phyloP scores from a whole-genome alignment of 2,888 invertebrate species.

The Plagiodera versicolora region DNA sequence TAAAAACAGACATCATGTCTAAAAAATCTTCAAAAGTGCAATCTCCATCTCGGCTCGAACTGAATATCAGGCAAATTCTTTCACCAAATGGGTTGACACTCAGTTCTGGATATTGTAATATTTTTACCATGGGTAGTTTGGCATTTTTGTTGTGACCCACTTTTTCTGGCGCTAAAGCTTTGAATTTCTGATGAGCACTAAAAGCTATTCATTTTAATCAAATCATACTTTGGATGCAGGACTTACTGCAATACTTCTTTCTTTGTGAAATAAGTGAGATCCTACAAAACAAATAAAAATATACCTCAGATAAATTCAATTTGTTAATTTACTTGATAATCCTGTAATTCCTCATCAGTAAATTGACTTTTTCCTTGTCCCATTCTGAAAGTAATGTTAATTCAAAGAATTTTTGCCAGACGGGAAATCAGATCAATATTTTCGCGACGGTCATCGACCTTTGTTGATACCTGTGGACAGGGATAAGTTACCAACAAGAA shows the following conservation, averaged over 20 bases:
- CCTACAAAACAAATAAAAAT: conserved; percentile 59
- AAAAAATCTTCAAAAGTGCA: conserved; percentile 95
- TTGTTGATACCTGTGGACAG: too few relatives aligned
- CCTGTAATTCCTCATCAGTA: conserved; percentile 84
- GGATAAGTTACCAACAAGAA: too few relatives aligned
- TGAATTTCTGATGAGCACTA: conserved; percentile 89
- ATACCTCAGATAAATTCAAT: neutral
- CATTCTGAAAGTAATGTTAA: conserved; percentile 62
- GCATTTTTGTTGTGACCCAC: conserved; percentile 87
- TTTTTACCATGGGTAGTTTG: conserved; percentile 80
- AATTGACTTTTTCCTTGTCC: conserved; percentile 84
- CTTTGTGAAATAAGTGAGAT: conserved; percentile 90
- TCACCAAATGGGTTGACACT: conserved; percentile 90
- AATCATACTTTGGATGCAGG: neutral
- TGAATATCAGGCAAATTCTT: conserved; percentile 89
- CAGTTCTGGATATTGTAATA: conserved; percentile 84
- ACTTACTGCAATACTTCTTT: conserved; percentile 89
- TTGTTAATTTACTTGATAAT: conserved; percentile 72
- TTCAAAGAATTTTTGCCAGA: too few relatives aligned
- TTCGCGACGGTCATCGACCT: too few relatives aligned
- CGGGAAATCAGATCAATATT: too few relatives aligned
- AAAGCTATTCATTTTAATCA: conserved; percentile 34
- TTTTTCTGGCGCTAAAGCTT: conserved; percentile 85
- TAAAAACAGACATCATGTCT: conserved; percentile 96
- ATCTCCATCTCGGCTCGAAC: conserved; percentile 85